Evolutionary conservation across 1,140 invertebrate genomes (phyloP).

Genomic region (Leptinotarsa undecemlineata): DNA sequence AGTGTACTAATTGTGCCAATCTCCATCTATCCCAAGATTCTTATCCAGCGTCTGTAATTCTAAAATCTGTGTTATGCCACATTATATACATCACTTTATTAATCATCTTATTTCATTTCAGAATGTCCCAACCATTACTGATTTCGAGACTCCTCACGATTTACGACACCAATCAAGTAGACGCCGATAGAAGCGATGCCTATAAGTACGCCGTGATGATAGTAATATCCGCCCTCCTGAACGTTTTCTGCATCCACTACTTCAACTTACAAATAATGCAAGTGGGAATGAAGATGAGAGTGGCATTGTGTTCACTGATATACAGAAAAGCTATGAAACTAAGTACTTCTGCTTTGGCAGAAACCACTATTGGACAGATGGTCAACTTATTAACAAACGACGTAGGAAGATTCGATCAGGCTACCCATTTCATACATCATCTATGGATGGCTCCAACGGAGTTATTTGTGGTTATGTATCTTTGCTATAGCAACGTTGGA

Average conservation of each 20-base stretch:
- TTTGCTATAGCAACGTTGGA: slow-evolving; percentile 75
- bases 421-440: slow-evolving; percentile 67
- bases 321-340: slow-evolving; percentile 78
- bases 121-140: slow-evolving; percentile 43
- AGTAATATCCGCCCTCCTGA: slow-evolving; percentile 65
- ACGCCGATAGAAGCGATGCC: slow-evolving; percentile 57
- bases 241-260: slow-evolving; percentile 74
- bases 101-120: slow-evolving; percentile 30
- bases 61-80: no score
- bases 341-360: slow-evolving; percentile 67
- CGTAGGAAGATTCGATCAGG: slow-evolving; percentile 70
- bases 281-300: slow-evolving; percentile 79
- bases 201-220: slow-evolving; percentile 73
- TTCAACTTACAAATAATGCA: slow-evolving; percentile 75
- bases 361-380: slow-evolving; percentile 79
- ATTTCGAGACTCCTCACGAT: slow-evolving; percentile 54
- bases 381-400: slow-evolving; percentile 88
- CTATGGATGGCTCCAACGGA: slow-evolving; percentile 76
- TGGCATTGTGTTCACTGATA: slow-evolving; percentile 78
- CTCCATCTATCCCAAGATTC: no score
- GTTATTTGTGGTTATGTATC: slow-evolving; percentile 69
- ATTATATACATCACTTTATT: no score
- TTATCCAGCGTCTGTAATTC: no score
- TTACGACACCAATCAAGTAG: slow-evolving; percentile 58
- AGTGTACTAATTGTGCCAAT: no score